These are phyloP conservation scores for Crotalus tigris DNA, from an alignment of 2,113 vertebrate species.

Conservation along the genomic window DNA sequence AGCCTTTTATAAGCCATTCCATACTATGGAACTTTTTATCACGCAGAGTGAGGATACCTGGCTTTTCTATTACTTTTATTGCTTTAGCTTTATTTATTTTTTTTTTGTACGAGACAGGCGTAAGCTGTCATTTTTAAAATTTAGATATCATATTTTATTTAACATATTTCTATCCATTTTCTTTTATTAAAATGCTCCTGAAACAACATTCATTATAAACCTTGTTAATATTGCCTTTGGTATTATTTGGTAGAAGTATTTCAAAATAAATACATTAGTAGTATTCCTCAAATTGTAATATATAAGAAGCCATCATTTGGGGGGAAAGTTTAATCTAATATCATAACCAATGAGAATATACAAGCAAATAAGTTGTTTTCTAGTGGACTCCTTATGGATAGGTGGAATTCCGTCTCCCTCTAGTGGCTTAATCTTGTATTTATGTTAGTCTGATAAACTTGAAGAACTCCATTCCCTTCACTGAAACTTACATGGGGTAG, in stretches of 20 bases:
- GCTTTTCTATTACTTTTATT: background rate
- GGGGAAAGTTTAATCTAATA: background rate
- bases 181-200: background rate
- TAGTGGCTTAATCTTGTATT: slow-evolving; percentile 12
- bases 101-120: background rate
- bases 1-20: background rate
- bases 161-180: background rate
- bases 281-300: background rate
- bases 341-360: background rate
- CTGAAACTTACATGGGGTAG: background rate
- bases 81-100: background rate
- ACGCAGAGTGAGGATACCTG: background rate
- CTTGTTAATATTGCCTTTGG: background rate
- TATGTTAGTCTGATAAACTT: background rate
- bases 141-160: background rate
- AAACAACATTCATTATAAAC: background rate
- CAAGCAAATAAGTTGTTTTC: background rate
- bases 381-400: background rate
- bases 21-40: background rate
- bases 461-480: background rate
- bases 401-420: slow-evolving; percentile 16
- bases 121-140: background rate
- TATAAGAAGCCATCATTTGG: background rate
- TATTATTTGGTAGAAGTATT: background rate
- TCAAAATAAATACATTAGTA: background rate